phyloP scores from a whole-genome alignment of 2,797 vertebrate species.

The Chiroxiphia lanceolata region DNA sequence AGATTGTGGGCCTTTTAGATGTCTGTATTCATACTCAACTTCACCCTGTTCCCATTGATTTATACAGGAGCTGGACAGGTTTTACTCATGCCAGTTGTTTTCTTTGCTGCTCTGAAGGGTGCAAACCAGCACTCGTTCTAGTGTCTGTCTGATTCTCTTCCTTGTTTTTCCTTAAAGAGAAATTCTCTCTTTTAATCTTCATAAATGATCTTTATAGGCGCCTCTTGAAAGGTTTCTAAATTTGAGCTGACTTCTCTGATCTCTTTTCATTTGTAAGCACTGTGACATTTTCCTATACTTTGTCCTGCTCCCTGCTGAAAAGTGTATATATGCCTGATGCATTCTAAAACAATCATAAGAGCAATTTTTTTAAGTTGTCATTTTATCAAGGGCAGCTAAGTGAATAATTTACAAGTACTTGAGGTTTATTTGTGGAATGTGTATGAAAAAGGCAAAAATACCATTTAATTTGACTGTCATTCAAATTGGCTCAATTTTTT shows the following conservation, averaged over 20 bases:
- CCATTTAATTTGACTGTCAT: not conserved
- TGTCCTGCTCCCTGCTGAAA: constrained; percentile 22
- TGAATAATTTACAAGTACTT: constrained; percentile 36
- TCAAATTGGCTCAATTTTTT: not conserved
- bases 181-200: constrained; percentile 39
- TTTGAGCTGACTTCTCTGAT: constrained; percentile 36
- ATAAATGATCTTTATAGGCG: constrained; percentile 7
- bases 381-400: constrained; percentile 5
- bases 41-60: not conserved
- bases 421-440: not conserved
- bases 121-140: not conserved
- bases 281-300: constrained; percentile 20
- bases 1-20: not conserved
- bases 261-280: constrained; percentile 24
- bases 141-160: not conserved
- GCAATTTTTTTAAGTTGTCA: not conserved
- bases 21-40: not conserved
- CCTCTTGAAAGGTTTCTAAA: constrained; percentile 27
- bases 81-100: not conserved
- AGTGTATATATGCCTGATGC: not conserved
- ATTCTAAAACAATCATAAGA: not conserved
- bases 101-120: not conserved
- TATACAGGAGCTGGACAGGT: not conserved
- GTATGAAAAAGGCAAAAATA: not conserved
- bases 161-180: constrained; percentile 9